phyloP scores from a whole-genome alignment of 2,113 vertebrate genomes.

The Stercorarius parasiticus region DNA sequence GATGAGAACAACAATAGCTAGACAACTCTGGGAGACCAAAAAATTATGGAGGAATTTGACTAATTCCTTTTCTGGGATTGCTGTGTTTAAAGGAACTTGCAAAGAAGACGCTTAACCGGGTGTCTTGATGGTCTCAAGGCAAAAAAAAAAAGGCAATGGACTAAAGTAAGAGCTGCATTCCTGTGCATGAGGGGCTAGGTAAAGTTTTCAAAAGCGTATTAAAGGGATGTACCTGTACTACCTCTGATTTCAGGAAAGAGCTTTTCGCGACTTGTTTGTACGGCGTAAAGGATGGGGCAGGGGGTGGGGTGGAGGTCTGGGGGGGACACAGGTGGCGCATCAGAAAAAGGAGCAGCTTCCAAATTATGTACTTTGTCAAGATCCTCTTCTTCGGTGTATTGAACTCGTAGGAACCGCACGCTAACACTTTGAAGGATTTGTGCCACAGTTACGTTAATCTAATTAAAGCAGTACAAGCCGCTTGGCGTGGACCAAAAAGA shows the following conservation, averaged over 20 bases:
- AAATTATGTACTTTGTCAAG: neutral
- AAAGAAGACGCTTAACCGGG: neutral
- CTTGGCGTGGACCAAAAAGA: neutral
- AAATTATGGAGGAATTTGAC: neutral
- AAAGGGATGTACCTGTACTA: neutral
- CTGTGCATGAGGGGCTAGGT: neutral
- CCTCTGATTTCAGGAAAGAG: neutral
- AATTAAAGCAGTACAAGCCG: neutral
- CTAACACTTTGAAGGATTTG: neutral
- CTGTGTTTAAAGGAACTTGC: neutral
- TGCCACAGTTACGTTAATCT: neutral
- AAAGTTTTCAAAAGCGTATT: neutral
- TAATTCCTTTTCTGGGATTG: neutral
- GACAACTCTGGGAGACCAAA: neutral
- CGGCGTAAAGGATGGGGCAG: neutral
- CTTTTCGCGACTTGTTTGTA: neutral
- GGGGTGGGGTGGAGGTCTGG: accelerated
- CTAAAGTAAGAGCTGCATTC: accelerated
- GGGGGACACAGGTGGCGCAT: neutral
- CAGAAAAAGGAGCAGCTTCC: neutral
- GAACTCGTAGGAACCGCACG: accelerated
- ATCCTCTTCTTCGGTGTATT: neutral
- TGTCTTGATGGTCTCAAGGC: neutral
- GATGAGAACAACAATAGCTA: constrained; percentile 22
- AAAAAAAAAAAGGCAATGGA: too few species aligned